phyloP scores from a whole-genome alignment of 2,888 invertebrate genomes.

The Trilocha varians region DNA sequence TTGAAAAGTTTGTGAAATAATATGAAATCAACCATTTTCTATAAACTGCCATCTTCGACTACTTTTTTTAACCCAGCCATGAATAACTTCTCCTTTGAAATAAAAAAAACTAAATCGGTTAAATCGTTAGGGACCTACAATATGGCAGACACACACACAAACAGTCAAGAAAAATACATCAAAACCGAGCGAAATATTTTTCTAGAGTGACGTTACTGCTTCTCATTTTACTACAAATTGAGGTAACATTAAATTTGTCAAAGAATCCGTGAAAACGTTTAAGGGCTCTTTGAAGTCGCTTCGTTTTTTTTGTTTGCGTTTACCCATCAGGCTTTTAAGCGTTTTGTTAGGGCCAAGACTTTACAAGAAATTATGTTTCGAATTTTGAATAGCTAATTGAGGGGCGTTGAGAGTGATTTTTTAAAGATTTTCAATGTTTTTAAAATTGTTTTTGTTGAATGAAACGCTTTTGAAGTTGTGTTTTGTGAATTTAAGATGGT shows the following conservation, averaged over 20 bases:
- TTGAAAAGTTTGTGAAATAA: too few relatives aligned
- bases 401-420: background rate
- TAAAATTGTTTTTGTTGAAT: background rate
- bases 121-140: too few relatives aligned
- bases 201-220: background rate
- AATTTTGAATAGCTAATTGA: conserved; percentile 2
- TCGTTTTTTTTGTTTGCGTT: conserved; percentile 4
- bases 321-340: background rate
- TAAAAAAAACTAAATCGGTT: too few relatives aligned
- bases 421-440: background rate
- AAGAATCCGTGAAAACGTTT: conserved; percentile 20
- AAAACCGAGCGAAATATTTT: too few relatives aligned
- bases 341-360: conserved; percentile 2
- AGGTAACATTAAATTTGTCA: conserved; percentile 20
- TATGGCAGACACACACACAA: too few relatives aligned
- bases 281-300: conserved; percentile 14
- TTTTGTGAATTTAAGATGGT: too few relatives aligned
- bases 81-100: too few relatives aligned
- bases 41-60: too few relatives aligned
- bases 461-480: background rate
- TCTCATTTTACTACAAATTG: conserved; percentile 3
- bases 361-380: conserved; percentile 2
- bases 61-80: too few relatives aligned
- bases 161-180: too few relatives aligned
- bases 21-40: too few relatives aligned